Base-by-base conservation (phyloP, 2,113 vertebrate genomes). In the Furnarius figulus region DNA sequence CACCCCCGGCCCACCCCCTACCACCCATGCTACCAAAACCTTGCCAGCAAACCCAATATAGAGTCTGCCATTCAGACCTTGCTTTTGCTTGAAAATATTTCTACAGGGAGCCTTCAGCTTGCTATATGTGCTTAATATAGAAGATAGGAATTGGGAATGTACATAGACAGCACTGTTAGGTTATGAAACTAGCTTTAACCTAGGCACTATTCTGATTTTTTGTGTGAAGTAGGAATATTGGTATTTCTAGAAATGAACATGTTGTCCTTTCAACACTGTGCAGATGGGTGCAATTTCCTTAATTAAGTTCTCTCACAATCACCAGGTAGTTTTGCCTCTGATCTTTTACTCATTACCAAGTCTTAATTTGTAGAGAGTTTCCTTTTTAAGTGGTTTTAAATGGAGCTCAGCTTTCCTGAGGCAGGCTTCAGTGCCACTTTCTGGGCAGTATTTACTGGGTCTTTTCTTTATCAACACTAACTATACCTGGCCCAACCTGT, bases 311-410 rank as follows among this genome's bases (percentile, higher is more conserved):
- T 83, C 42, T 93, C 65, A 65, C 89, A 87, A 87, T 93, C 59
- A 66, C 59, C 28, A 23, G 76, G 30, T 58, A 61, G 40, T 75
- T 94, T 67, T 95, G 44, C 46, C 23, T 95, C 52, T 85, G 93
- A 91, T 96, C 71, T 71, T 91, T 85, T 56, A 20, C 47, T 88
- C 44, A 77, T 95, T 93, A 87, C 49, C 28, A 87, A 47, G 67
- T 87, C 87, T 95, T 93, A 93, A 93, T 94, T 83, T 95, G 72
- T 77, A 78, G 44, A 83, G 40, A 78, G 53, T 76, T 92, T 96
- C 46, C 78, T 87, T 95, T 93, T 94, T 53, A 96, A 91, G 85
- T 85, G 90, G 87, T 87, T 96, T 95, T 86, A 88, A 92, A 93
- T 72, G 47, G 35, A 95, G 58, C 39, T 95, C 81, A 59, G 37